These are phyloP conservation scores for Polylopha cassiicola DNA, from an alignment of 2,888 invertebrate genomes.

Conservation along the genomic window DNA sequence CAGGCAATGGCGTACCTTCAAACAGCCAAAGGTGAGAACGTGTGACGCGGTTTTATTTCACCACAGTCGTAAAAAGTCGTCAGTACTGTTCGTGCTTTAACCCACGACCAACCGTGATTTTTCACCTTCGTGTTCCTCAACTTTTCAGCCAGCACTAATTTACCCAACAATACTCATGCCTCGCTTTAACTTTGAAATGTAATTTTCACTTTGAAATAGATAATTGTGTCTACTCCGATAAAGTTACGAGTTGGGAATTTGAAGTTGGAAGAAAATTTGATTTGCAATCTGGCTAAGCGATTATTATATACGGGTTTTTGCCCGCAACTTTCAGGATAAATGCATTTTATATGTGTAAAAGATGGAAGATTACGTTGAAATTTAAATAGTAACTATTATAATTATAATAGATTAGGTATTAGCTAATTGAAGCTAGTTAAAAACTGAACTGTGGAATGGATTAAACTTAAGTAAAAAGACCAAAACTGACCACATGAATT, in stretches of 20 bases:
- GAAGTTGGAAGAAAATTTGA: slow-evolving; percentile 10
- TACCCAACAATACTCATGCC: slow-evolving; percentile 19
- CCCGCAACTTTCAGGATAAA: no score
- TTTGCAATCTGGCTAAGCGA: slow-evolving; percentile 13
- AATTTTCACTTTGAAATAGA: slow-evolving; percentile 22
- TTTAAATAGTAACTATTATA: no score
- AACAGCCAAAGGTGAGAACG: slow-evolving; percentile 40
- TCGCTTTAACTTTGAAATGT: slow-evolving; percentile 20
- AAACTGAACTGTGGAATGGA: no score
- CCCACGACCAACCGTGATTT: slow-evolving; percentile 33
- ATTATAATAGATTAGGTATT: no score
- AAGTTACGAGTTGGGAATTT: slow-evolving; percentile 19
- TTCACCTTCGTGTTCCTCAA: slow-evolving; percentile 28
- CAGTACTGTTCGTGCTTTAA: slow-evolving; percentile 29
- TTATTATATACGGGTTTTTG: neutral
- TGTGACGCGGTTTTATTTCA: slow-evolving; percentile 45
- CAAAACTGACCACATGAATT: no score
- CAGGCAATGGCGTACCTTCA: slow-evolving; percentile 15
- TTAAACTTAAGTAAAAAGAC: no score
- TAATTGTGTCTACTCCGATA: slow-evolving; percentile 19
- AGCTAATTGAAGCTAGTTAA: no score
- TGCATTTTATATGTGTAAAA: no score
- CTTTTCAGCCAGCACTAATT: slow-evolving; percentile 28
- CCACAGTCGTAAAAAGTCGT: slow-evolving; percentile 39
- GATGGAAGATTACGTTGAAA: no score